phyloP scores from a whole-genome alignment of 2,888 invertebrate genomes.

The Melangyna quadrimaculata region DNA sequence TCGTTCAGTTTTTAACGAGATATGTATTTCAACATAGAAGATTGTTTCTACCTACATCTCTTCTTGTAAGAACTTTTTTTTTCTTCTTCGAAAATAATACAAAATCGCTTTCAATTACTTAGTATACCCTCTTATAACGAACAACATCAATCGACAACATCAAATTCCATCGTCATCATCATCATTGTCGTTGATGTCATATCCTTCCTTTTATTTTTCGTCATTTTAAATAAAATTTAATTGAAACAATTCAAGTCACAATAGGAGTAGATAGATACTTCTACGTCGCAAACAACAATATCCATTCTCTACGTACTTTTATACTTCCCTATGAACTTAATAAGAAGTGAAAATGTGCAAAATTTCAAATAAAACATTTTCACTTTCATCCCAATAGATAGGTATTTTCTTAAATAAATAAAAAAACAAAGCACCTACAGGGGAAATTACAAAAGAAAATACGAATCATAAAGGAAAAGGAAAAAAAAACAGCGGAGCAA shows the following conservation, averaged over 20 bases:
- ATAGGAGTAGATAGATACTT: slow-evolving; percentile 7
- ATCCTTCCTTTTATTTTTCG: slow-evolving; percentile 12
- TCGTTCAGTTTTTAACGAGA: not conserved
- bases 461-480: slow-evolving; percentile 5
- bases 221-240: slow-evolving; percentile 41
- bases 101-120: slow-evolving; percentile 27
- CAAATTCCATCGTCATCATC: slow-evolving; percentile 5
- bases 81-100: not conserved
- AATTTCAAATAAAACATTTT: slow-evolving; percentile 56
- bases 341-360: slow-evolving; percentile 37
- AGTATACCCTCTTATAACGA: not conserved
- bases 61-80: not conserved
- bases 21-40: not conserved
- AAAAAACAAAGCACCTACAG: slow-evolving; percentile 45
- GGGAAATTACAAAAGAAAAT: slow-evolving; percentile 57
- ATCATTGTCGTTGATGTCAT: not conserved
- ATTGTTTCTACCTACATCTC: not conserved
- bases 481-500: slow-evolving; percentile 19
- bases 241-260: slow-evolving; percentile 62
- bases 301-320: not conserved
- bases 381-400: slow-evolving; percentile 27
- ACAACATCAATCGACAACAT: not conserved
- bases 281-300: not conserved
- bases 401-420: not conserved
- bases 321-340: slow-evolving; percentile 46